Evolutionary conservation across 2,797 vertebrate genomes (phyloP), one percentile per base, ranked within the genome.

Genomic region (Falco naumanni): DNA sequence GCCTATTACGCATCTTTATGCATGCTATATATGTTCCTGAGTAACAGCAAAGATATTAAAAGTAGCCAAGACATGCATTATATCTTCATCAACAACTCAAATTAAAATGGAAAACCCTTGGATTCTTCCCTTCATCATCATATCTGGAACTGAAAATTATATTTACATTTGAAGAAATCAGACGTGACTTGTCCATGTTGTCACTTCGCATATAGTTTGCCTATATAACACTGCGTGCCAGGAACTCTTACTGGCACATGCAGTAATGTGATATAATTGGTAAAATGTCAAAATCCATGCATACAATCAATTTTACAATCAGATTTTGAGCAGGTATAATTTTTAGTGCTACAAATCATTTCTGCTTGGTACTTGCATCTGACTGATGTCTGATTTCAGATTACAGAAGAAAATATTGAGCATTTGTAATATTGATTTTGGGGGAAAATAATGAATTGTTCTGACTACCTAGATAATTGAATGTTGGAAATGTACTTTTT

Each of bases 171-270:
- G 13, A 16, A 70, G 37, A 93, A 70, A 41, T 95, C 71, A 57
- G 65, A 76, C 24, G 47, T 59, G 76, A 66, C 41, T 93, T 96
- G 78, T 56, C 90, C 11, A 12, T 78, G 57, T 91, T 97, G 84
- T 96, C 94, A 95, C 48, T 96, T 96, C 51, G 84, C 60, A 87
- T 96, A 85, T 6, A 92, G 41, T 95, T 96, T 89, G n/a, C 50
- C 59, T 93, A 7, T 72, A n/a, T 94, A 85, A 90, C 71, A 89
- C 48, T 84, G 89, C 43, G 66, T 82, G 92, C 68, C 48, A 88
- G 43, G 53, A 86, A 71, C n/a, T 70, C 65, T 53, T 94, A 74
- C 78, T 95, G 89, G 50, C 68, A 68, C 13, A 69, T 47, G 57
- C 37, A 75, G 71, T 93, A 97, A 96, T 71, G 54, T 90, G 76